Conservation (phyloP, 2,888 invertebrate species). For the Lymantria monacha region DNA sequence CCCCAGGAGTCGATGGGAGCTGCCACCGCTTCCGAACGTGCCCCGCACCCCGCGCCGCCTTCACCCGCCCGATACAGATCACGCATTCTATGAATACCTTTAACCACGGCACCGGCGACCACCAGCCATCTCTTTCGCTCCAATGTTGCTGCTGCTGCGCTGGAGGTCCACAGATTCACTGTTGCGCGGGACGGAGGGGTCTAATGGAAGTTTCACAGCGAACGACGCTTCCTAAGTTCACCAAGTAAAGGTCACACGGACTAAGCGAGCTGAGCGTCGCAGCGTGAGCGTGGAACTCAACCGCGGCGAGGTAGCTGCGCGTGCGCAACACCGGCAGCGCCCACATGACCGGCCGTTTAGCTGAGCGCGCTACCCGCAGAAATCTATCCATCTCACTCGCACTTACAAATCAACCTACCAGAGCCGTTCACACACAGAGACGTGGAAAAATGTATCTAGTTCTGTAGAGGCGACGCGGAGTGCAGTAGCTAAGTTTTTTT, state of each 20-base stretch:
- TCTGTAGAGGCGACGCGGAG: conserved; percentile 79
- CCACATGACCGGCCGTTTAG: conserved; percentile 77
- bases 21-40: conserved; percentile 81
- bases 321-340: conserved; percentile 82
- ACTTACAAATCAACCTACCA: conserved; percentile 19
- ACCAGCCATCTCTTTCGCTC: conserved; percentile 74
- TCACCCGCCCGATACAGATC: conserved; percentile 79
- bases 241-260: conserved; percentile 79
- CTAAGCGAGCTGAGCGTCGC: conserved; percentile 76
- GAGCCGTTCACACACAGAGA: conserved; percentile 61
- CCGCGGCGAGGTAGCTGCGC: conserved; percentile 74
- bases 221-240: conserved; percentile 81
- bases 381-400: conserved; percentile 52
- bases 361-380: conserved; percentile 54
- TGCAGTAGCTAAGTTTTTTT: conserved; percentile 78
- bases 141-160: conserved; percentile 59
- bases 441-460: conserved; percentile 82
- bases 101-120: conserved; percentile 69
- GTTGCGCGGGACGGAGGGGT: conserved; percentile 69
- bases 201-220: conserved; percentile 77
- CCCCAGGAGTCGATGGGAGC: conserved; percentile 83
- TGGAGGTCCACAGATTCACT: conserved; percentile 55
- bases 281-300: conserved; percentile 75
- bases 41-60: conserved; percentile 66
- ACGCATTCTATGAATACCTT: conserved; percentile 82